Conservation (phyloP, 2,113 vertebrate genomes). For the Scophthalmus maximus region DNA sequence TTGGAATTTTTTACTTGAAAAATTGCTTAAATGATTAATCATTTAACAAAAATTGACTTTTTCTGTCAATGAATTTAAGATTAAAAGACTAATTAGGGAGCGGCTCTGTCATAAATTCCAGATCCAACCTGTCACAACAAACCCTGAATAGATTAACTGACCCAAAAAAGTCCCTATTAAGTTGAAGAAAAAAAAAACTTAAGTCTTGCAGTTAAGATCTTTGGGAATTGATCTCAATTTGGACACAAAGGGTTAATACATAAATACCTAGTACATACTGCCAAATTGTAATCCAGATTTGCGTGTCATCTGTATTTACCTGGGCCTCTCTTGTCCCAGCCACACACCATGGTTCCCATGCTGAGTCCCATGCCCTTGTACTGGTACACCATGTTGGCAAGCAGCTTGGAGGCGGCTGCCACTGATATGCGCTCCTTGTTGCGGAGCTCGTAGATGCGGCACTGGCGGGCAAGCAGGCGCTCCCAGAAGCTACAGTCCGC, state of each 20-base stretch:
- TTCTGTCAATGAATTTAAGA: too few relatives aligned
- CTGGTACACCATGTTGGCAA: slow-evolving; percentile 98
- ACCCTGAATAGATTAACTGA: neutral
- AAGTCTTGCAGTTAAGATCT: too few relatives aligned
- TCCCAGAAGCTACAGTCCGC: slow-evolving; percentile 95
- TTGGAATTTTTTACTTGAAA: neutral
- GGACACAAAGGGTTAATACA: neutral
- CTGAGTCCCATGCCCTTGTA: slow-evolving; percentile 95
- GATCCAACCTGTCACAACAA: neutral
- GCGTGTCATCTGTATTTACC: slow-evolving; percentile 75
- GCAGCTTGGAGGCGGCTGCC: slow-evolving; percentile 92
- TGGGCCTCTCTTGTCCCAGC: slow-evolving; percentile 95
- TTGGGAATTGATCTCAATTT: neutral
- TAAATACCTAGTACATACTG: neutral
- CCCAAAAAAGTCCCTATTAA: neutral
- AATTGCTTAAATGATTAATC: neutral
- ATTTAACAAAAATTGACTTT: neutral
- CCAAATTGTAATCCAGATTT: neutral
- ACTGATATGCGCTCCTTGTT: slow-evolving; percentile 96
- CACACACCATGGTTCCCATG: slow-evolving; percentile 96
- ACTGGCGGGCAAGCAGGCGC: slow-evolving; percentile 90
- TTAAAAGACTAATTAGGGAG: neutral
- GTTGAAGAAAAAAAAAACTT: neutral
- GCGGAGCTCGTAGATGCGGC: slow-evolving; percentile 92
- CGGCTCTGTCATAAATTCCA: neutral